These are phyloP conservation scores for Molanna angustata DNA, from an alignment of 2,888 invertebrate genomes.

Conservation along the genomic window DNA sequence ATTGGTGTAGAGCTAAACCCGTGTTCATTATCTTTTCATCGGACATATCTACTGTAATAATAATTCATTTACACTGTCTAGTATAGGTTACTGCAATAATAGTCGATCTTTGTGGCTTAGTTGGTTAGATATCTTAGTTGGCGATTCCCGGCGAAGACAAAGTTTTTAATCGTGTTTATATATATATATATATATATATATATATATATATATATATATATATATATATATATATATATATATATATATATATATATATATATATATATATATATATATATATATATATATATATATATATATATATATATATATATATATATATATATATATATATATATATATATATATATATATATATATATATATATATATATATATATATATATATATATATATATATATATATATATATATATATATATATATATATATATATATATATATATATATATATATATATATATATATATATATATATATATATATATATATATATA, in stretches of 20 bases:
- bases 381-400: constrained; percentile 22
- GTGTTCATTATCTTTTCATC: too few relatives aligned
- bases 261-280: not conserved
- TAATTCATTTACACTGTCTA: too few relatives aligned
- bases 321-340: constrained; percentile 3
- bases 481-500: constrained; percentile 25
- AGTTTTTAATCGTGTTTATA: too few relatives aligned
- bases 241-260: not conserved
- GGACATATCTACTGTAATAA: too few relatives aligned
- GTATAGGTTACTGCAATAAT: too few relatives aligned
- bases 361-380: constrained; percentile 24
- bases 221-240: not conserved
- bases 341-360: constrained; percentile 22
- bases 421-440: constrained; percentile 23
- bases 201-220: constrained; percentile 1
- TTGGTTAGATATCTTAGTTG: too few relatives aligned
- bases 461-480: constrained; percentile 24
- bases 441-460: constrained; percentile 23
- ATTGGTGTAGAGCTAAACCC: too few relatives aligned
- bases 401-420: constrained; percentile 19
- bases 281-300: not conserved
- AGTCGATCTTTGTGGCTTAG: too few relatives aligned
- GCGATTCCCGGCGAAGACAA: too few relatives aligned
- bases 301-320: not conserved
- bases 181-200: constrained; percentile 7